Base-by-base conservation (phyloP, 1,140 invertebrate species). In the Trichomalopsis sarcophagae region DNA sequence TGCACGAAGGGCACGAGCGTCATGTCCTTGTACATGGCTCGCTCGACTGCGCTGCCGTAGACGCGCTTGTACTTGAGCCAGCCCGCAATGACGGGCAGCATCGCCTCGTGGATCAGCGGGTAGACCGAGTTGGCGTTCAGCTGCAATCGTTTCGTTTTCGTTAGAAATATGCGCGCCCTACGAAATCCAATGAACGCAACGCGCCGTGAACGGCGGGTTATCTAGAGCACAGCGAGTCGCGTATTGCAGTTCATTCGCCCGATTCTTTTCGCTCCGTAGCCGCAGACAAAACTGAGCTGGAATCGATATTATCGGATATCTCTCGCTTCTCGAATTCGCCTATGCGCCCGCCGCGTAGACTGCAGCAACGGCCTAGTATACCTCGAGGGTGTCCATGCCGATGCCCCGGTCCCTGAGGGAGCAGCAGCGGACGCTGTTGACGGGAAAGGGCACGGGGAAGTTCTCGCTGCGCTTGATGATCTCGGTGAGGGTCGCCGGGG, bases 11-110 rank as follows among this genome's bases (percentile, higher is more conserved):
- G 91, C 7, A 94, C 88, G 27, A 95, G 90, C 1, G 91, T 90
- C 94, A 95, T 94, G 27, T 94, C 91, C 88, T 93, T 93, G 87
- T 95, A 95, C 23, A 95, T 87, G 0, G 90, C 87, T 84, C 94
- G 94, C 86, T 95, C 95, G 27, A 94, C 91, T 3, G 84, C 27
- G 11, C 92, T 94, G 17, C 95, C 95, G 87, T 93, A 91, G 27
- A 92, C 90, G 73, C 94, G 86, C 85, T 93, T 91, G 88, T 91
- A 89, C 50, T 92, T 89, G 9, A 94, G 85, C 90, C 94, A 94
- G 74, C 90, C 87, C 0, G 90, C 90, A 44, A 92, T 91, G 9
- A 94, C 86, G 0, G 92, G 89, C 9, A 94, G 85, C 87, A 91
- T 91, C 6, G 90, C 91, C 83, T 94, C 93, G 87, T 94, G 94